Evolutionary conservation across 2,797 vertebrate genomes (phyloP), one percentile per base, ranked within the genome.

Genomic region (Emys orbicularis): DNA sequence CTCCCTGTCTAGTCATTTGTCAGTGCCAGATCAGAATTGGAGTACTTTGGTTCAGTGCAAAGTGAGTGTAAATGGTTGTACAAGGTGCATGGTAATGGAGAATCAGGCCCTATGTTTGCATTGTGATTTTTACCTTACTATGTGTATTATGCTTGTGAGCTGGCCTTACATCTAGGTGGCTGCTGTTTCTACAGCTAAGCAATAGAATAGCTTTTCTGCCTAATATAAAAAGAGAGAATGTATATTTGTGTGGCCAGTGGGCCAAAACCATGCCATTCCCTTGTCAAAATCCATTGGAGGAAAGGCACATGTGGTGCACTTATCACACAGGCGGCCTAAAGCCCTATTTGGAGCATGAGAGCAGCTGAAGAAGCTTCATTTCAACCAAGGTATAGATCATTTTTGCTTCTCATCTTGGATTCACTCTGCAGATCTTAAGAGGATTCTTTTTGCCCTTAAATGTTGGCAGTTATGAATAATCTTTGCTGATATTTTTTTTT

Each of bases 391-490:
- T 27, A 47, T 19, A 31, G 34, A 91, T 59, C 0, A 93, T 93
- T 97, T 91, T 56, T 94, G 54, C 92, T 95, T 54, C 88, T 89
- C 18, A 93, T 95, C 95, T 92, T n/a, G 91, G 92, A 96, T 94
- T 90, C 65, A 84, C 82, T 91, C 90, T 93, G 65, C 81, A 93
- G 92, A 79, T 95, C 77, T 94, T 92, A 96, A 93, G 93, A 88
- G 89, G 83, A 92, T 93, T 86, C 79, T 88, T 94, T 92, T 93
- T 94, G 41, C 59, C n/a, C 88, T 79, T 93, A 90, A 96, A 87
- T 94, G 94, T 93, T 68, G 87, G 85, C 83, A 93, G 88, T 91
- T 96, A 49, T 93, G 93, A 96, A 68, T 93, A 92, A 96, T 96
- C 86, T 88, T 93, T 96, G 74, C 82, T 23, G 84, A 91, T 94